A percentile compares a stretch with the other conserved stretches of the same genome.
These are phyloP conservation scores for Strigamia transsilvanica DNA, from an alignment of 2,888 invertebrate genomes.

Conservation along the genomic window DNA sequence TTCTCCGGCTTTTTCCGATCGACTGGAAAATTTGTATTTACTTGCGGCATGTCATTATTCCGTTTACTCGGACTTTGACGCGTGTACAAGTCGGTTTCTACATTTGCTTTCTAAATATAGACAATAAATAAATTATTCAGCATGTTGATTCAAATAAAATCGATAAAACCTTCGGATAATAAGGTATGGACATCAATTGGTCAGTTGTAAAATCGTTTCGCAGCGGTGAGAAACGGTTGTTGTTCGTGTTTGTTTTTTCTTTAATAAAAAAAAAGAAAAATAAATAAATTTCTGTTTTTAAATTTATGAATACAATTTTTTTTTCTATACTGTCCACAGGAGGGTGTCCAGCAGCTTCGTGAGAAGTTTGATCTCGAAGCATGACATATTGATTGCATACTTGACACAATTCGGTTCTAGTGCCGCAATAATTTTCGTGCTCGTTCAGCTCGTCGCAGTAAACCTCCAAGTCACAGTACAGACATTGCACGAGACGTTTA, in stretches of 20 bases:
- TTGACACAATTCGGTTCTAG: conserved; percentile 74
- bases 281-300: background rate
- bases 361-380: conserved; percentile 75
- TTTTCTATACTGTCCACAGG: conserved; percentile 48
- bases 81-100: background rate
- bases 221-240: background rate
- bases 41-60: conserved; percentile 56
- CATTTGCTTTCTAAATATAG: background rate
- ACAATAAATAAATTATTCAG: background rate
- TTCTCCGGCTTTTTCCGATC: conserved; percentile 20
- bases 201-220: background rate
- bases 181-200: background rate
- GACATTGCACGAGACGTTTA: conserved; percentile 70
- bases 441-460: conserved; percentile 70
- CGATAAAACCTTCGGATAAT: background rate
- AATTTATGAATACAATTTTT: too few species aligned
- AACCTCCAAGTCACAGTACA: conserved; percentile 74
- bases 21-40: conserved; percentile 48
- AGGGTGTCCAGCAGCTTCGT: conserved; percentile 60
- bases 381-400: conserved; percentile 76
- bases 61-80: conserved; percentile 53
- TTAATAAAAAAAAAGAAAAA: background rate
- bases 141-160: background rate
- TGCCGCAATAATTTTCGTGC: conserved; percentile 77
- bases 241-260: background rate